A percentile compares a stretch with the other conserved stretches of the same genome.
phyloP scores from a whole-genome alignment of 2,888 invertebrate genomes.

The Cephus spinipes region DNA sequence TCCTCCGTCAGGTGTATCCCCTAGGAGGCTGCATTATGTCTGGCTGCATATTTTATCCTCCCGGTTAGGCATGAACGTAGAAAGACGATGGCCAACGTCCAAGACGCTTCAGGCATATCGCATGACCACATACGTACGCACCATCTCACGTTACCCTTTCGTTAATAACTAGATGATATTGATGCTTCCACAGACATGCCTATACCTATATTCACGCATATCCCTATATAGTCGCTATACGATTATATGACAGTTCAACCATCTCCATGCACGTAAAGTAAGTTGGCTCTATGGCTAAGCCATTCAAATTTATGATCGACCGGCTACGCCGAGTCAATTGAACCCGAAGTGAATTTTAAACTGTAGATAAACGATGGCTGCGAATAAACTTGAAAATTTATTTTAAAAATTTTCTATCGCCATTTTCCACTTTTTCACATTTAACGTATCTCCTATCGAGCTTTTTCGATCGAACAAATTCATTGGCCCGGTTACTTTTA shows the following conservation, averaged over 20 bases:
- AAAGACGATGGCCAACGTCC: not conserved
- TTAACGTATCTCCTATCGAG: not conserved
- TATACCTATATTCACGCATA: too few species aligned
- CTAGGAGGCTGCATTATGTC: conserved; percentile 45
- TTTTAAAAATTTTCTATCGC: not conserved
- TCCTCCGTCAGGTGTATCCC: conserved; percentile 53
- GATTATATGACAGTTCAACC: not conserved
- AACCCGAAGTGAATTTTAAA: conserved; percentile 19
- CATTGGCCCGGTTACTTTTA: not conserved
- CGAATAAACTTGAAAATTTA: not conserved
- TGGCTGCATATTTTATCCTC: conserved; percentile 47
- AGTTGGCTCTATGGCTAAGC: conserved; percentile 25
- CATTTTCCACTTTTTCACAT: not conserved
- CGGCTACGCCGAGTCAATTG: conserved; percentile 38
- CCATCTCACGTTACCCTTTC: not conserved
- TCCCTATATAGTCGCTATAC: not conserved
- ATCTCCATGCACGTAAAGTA: not conserved
- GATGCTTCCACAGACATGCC: not conserved
- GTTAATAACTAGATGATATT: not conserved
- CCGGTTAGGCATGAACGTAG: not conserved
- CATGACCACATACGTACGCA: not conserved
- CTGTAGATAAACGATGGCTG: conserved; percentile 3
- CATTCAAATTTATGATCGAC: conserved; percentile 53
- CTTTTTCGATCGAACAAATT: not conserved
- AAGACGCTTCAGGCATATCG: not conserved